Percentiles rank a stretch among this genome's conserved stretches.
Conservation (phyloP, 2,888 invertebrate species). For the Lithophane semibrunnea region DNA sequence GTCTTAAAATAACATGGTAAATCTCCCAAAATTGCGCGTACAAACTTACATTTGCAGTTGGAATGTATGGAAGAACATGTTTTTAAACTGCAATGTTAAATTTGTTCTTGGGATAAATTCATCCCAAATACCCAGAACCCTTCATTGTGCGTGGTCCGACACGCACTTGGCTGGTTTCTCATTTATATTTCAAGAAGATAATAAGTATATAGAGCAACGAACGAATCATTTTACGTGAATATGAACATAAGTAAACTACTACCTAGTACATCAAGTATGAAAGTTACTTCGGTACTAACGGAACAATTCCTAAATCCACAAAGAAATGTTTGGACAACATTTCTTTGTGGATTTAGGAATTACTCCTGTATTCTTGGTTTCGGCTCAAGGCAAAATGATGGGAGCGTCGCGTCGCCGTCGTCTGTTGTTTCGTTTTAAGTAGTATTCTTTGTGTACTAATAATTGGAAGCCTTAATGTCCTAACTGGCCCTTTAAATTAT, state of each 20-base stretch:
- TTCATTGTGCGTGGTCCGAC: too few relatives aligned
- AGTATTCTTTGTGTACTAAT: not conserved
- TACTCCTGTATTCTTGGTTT: too few relatives aligned
- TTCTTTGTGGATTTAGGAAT: too few relatives aligned
- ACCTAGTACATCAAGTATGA: conserved; percentile 3
- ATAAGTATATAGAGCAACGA: not conserved
- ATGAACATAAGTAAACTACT: not conserved
- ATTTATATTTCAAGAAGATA: not conserved
- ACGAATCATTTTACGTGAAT: not conserved
- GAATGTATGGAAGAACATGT: too few relatives aligned
- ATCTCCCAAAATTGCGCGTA: too few relatives aligned
- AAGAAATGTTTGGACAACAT: too few relatives aligned
- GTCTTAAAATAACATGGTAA: too few relatives aligned
- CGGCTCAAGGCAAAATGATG: not conserved
- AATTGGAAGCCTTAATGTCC: not conserved
- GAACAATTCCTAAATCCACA: conserved; percentile 11
- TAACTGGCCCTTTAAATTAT: not conserved
- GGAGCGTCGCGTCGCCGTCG: conserved; percentile 19
- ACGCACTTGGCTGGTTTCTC: not conserved
- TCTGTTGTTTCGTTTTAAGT: not conserved
- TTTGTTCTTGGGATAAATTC: too few relatives aligned
- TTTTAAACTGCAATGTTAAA: too few relatives aligned
- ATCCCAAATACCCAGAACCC: too few relatives aligned
- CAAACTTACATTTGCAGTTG: too few relatives aligned
- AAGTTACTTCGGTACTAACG: conserved; percentile 9